phyloP scores from a whole-genome alignment of 2,113 vertebrate species.

The Psophia crepitans region DNA sequence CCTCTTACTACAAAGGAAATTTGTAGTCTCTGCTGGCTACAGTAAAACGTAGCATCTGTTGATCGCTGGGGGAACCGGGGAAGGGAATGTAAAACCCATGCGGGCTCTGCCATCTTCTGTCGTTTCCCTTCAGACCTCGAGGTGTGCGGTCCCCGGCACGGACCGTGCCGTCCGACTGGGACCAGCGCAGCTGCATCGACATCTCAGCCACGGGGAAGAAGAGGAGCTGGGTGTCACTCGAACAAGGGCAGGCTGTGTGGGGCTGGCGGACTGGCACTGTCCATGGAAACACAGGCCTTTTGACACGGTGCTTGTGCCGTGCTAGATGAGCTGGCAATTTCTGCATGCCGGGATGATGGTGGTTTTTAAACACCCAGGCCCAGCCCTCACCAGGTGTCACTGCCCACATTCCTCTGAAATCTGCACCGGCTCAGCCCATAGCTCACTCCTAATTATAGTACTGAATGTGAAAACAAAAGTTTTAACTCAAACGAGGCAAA shows the following conservation, averaged over 20 bases:
- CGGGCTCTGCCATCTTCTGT: background rate
- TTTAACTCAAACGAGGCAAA: background rate
- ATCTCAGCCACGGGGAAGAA: conserved; percentile 12
- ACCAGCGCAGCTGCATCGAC: conserved; percentile 46
- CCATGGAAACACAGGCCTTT: background rate
- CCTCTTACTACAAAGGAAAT: conserved; percentile 67
- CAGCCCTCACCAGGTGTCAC: background rate
- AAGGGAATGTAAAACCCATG: background rate
- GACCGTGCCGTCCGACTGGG: background rate
- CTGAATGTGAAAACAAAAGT: background rate
- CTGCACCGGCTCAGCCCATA: background rate
- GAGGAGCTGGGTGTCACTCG: background rate
- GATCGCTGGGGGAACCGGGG: conserved; percentile 19
- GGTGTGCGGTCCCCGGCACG: background rate
- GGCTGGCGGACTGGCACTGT: background rate
- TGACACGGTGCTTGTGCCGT: background rate
- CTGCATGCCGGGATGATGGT: background rate
- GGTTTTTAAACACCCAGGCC: background rate
- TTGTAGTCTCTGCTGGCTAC: conserved; percentile 48
- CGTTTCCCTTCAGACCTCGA: conserved; percentile 19
- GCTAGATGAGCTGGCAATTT: conserved; percentile 18
- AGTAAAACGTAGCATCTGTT: conserved; percentile 71
- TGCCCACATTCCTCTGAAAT: background rate
- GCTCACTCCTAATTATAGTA: background rate
- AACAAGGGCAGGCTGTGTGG: conserved; percentile 45